Evolutionary conservation across 2,888 invertebrate species (phyloP).

Genomic region (Acrobasis repandana): DNA sequence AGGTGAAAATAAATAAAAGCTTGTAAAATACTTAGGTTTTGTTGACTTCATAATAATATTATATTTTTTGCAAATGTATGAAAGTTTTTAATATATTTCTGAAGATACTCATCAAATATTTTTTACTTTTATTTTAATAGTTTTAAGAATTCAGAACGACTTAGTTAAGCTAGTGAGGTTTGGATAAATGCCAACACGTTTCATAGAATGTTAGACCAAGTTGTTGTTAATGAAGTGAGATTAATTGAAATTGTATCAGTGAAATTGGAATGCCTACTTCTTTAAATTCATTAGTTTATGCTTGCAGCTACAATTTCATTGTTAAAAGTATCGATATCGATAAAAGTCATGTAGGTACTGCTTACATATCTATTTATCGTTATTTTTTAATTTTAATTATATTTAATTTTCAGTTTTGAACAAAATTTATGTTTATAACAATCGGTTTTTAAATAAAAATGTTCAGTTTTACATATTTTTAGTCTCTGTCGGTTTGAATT

Average conservation of each 20-base stretch:
- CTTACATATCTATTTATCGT: neutral
- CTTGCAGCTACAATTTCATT: neutral
- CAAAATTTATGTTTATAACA: no score
- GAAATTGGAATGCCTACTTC: neutral
- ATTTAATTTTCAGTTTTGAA: no score
- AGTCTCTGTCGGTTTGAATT: neutral
- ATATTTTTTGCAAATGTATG: neutral
- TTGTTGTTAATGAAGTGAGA: conserved; percentile 39
- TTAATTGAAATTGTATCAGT: conserved; percentile 5
- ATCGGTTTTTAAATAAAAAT: neutral
- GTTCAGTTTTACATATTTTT: neutral
- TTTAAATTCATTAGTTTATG: neutral
- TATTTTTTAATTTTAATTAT: no score
- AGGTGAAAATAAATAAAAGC: no score
- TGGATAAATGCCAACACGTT: conserved; percentile 45
- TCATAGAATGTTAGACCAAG: conserved; percentile 52
- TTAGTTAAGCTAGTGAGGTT: conserved; percentile 31
- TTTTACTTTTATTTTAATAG: conserved; percentile 19
- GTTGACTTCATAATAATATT: neutral
- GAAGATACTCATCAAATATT: neutral
- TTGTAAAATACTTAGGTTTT: neutral
- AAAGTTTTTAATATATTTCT: neutral
- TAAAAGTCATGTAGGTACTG: neutral
- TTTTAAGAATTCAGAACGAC: conserved; percentile 32
- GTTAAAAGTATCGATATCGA: neutral